Conservation (phyloP, 2,888 invertebrate species). For the Cantharis rufa region DNA sequence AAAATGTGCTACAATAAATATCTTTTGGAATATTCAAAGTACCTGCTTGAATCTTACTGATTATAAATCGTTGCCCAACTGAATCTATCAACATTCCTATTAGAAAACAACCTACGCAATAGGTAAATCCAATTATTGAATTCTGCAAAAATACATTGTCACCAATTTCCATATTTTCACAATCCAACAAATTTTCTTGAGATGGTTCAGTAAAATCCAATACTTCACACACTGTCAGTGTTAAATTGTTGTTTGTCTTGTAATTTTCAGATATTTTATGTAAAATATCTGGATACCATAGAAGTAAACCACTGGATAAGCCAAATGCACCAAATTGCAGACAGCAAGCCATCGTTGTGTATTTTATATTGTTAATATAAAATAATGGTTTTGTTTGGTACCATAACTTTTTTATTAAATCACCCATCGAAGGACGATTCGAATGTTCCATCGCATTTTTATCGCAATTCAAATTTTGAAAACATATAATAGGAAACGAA, state of each 20-base stretch:
- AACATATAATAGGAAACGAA: constrained; percentile 56
- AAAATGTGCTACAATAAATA: no score
- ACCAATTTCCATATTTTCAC: constrained; percentile 18
- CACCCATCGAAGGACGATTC: neutral
- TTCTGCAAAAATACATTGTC: constrained; percentile 31
- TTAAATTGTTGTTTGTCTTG: constrained; percentile 11
- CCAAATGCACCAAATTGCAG: constrained; percentile 41
- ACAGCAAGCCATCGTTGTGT: constrained; percentile 35
- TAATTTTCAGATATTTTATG: constrained; percentile 34
- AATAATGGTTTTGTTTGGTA: constrained; percentile 37
- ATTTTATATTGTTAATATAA: constrained; percentile 32
- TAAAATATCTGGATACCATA: constrained; percentile 46
- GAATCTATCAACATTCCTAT: constrained; percentile 28
- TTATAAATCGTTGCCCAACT: constrained; percentile 31
- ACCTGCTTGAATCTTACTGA: constrained; percentile 22
- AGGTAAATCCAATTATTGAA: constrained; percentile 31
- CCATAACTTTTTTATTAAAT: constrained; percentile 22
- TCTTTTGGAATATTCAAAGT: neutral
- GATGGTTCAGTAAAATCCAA: constrained; percentile 18
- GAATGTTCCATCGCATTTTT: neutral
- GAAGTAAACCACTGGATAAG: constrained; percentile 38
- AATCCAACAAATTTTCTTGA: neutral
- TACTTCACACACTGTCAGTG: constrained; percentile 40
- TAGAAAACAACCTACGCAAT: constrained; percentile 29
- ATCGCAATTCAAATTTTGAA: constrained; percentile 17